A percentile compares a stretch with the other conserved stretches of the same genome.
These are phyloP conservation scores for Ochotona curzoniae DNA, from an alignment of 2,113 vertebrate genomes.

Conservation along the genomic window DNA sequence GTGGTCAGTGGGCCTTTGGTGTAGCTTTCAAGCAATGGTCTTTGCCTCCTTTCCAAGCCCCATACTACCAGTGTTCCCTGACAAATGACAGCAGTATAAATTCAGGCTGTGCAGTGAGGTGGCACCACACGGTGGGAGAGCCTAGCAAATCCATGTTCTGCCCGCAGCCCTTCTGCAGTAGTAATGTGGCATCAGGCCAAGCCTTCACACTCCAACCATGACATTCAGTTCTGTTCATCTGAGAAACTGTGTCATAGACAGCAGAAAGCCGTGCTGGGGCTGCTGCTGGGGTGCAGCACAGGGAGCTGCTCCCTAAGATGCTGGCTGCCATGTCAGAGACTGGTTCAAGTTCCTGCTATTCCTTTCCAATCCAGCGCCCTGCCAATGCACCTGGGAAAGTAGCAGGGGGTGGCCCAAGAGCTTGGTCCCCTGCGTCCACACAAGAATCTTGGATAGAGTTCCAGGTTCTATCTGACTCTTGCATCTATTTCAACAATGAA, in stretches of 20 bases:
- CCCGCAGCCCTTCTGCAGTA: not conserved
- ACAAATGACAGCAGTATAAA: not conserved
- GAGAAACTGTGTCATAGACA: conserved; percentile 2
- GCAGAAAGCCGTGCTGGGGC: too few species aligned
- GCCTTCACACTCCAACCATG: not conserved
- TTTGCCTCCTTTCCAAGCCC: not conserved
- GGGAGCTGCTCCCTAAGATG: too few species aligned
- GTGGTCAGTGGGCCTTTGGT: not conserved
- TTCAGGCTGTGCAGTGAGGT: not conserved
- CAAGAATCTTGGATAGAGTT: too few species aligned
- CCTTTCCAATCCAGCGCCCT: too few species aligned
- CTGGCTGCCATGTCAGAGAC: too few species aligned
- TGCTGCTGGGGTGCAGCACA: too few species aligned
- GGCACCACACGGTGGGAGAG: not conserved
- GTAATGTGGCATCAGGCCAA: not conserved
- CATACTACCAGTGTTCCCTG: not conserved
- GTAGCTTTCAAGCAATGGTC: not conserved
- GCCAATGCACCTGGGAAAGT: too few species aligned
- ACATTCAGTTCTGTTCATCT: not conserved
- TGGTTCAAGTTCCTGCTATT: too few species aligned
- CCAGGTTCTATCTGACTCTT: too few species aligned
- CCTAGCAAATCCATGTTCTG: not conserved
- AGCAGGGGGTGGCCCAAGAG: too few species aligned
- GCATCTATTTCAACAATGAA: too few species aligned
- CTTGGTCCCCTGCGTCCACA: too few species aligned